Percentiles rank a stretch among this genome's conserved stretches.
phyloP scores from a whole-genome alignment of 2,888 invertebrate genomes.

The Oscheius myriophilus region DNA sequence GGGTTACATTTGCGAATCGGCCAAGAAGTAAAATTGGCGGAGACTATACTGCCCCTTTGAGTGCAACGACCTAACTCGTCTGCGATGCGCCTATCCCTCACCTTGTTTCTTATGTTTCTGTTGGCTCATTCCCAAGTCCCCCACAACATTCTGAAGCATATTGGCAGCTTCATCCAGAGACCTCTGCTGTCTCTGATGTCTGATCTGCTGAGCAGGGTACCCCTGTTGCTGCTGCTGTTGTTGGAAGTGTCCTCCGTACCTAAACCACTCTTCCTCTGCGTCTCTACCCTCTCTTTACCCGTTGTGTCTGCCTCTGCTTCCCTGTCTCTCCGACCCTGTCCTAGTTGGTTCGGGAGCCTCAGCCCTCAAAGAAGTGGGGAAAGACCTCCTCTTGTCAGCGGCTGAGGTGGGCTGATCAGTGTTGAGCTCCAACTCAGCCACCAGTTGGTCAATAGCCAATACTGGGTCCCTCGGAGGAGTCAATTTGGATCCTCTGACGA shows the following conservation, averaged over 20 bases:
- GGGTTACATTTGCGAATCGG: no score
- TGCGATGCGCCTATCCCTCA: background rate
- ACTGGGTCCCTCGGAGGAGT: conserved; percentile 51
- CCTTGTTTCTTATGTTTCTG: background rate
- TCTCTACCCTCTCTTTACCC: no score
- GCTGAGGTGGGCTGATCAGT: conserved; percentile 53
- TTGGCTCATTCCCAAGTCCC: conserved; percentile 42
- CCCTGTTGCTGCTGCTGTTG: background rate
- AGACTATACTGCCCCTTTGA: no score
- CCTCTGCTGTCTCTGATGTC: conserved; percentile 32
- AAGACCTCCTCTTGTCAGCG: conserved; percentile 55
- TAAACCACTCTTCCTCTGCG: background rate
- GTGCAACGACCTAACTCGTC: background rate
- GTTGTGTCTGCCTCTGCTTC: conserved; percentile 9
- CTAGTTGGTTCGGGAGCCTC: conserved; percentile 11
- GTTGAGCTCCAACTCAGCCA: conserved; percentile 68
- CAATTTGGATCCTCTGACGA: conserved; percentile 17
- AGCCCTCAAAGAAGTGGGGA: conserved; percentile 44
- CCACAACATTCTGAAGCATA: conserved; percentile 54
- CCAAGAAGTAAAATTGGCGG: no score
- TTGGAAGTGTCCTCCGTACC: conserved; percentile 5
- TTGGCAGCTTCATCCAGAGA: conserved; percentile 57
- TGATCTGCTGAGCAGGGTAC: background rate
- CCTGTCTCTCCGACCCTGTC: conserved; percentile 22
- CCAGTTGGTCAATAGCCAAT: conserved; percentile 65